Evolutionary conservation across 1,140 invertebrate species (phyloP), one percentile per base, ranked within the genome.

Genomic region (Brachionus koreanus): DNA sequence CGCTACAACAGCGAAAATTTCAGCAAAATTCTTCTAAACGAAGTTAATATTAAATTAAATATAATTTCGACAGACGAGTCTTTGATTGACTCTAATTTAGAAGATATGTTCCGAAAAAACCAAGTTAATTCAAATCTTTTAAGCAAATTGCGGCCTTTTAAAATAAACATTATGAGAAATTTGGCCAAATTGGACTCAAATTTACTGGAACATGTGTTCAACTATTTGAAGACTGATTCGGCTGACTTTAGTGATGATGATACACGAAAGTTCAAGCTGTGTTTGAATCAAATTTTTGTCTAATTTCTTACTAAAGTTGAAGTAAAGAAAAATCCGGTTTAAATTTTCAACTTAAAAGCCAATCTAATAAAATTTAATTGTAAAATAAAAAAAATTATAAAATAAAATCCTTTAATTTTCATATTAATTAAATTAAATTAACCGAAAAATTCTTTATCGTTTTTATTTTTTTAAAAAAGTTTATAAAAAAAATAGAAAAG

Each of bases 251-350:
- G 35, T 5, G 16, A 43, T 69, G 65, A 69, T 37, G 65, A 69
- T 39, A 39, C 16, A n/a, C 29, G 16, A 39, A 69, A 39, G 19
- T 69, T 69, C 3, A 69, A 69, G 19, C 9, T 39, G 3, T 69
- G 65, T 69, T 39, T 69, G 16, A 69, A 69, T 19, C 65, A 69
- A 42, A 69, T 39, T 69, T 69, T 69, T 69, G 65, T 69, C 16
- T 69, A 69, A 69, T 39, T 69, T 39, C 7, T 69, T 37, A 7
- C n/a, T 35, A 6, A 39, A 37, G 33, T 69, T 39, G 16, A 65
- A 33, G 29, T 12, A 16, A 13, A 39, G 10, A 16, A 35, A 35
- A 39, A 13, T 33, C 33, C n/a, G 33, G 16, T 69, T 69, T 42
- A 39, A 65, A 37, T 35, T 65, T 65, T 65, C n/a, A 65, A 65